Evolutionary conservation across 1,140 invertebrate genomes (phyloP).

Genomic region (Aphaenogaster ashmeadi): DNA sequence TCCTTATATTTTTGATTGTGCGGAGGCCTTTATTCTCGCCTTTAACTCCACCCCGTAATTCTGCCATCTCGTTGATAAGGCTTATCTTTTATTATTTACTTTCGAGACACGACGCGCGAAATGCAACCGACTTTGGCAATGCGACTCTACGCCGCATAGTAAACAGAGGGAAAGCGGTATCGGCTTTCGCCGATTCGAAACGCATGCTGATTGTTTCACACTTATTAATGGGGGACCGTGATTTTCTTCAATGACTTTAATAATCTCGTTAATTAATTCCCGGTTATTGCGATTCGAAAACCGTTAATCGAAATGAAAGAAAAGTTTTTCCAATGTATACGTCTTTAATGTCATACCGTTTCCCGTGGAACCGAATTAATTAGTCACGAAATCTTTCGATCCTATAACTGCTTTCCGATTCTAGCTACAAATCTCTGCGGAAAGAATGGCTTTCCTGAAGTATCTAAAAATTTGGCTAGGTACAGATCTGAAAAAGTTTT

Average conservation of each 20-base stretch:
- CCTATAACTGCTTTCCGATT: not conserved
- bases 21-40: not conserved
- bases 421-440: not conserved
- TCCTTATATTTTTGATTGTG: no score
- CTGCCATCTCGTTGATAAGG: not conserved
- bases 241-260: not conserved
- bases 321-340: not conserved
- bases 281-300: not conserved
- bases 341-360: not conserved
- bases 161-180: conserved; percentile 15
- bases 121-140: not conserved
- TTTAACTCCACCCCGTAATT: not conserved
- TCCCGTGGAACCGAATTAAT: not conserved
- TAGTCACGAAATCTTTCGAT: not conserved
- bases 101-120: not conserved
- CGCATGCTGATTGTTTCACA: not conserved
- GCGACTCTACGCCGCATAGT: not conserved
- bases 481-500: no score
- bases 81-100: conserved; percentile 15
- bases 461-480: no score
- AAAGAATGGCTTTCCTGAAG: no score
- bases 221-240: not conserved
- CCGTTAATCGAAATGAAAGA: not conserved
- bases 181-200: conserved; percentile 18
- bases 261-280: not conserved